phyloP scores from a whole-genome alignment of 1,140 invertebrate species.

The Lucilia sericata region DNA sequence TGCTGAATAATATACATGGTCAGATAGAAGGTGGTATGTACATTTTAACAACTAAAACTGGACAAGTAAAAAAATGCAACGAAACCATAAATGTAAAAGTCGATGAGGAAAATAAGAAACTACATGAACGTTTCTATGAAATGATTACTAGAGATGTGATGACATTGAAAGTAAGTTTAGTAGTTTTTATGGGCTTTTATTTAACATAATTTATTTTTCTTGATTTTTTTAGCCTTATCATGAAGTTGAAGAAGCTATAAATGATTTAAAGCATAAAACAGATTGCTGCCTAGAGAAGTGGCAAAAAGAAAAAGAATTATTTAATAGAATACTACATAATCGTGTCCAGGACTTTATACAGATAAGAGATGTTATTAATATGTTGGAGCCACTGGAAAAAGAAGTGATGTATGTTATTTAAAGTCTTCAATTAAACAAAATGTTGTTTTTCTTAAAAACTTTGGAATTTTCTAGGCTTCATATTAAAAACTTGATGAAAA shows the following conservation, averaged over 20 bases:
- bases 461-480: background rate
- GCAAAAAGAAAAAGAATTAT: background rate
- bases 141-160: slow-evolving; percentile 7
- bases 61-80: background rate
- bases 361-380: background rate
- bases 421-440: no score
- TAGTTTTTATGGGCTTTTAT: no score
- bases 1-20: background rate
- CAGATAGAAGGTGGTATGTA: no score
- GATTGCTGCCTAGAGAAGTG: background rate
- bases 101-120: background rate
- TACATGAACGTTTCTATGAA: background rate
- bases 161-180: background rate
- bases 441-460: no score
- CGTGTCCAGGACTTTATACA: background rate
- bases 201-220: background rate
- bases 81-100: background rate
- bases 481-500: background rate
- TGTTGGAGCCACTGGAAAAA: background rate
- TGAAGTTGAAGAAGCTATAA: background rate
- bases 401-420: background rate
- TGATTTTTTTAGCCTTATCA: background rate
- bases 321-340: background rate
- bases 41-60: background rate
- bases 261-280: background rate